Base-by-base conservation (phyloP, 2,888 invertebrate genomes). In the Bimastos eiseni region DNA sequence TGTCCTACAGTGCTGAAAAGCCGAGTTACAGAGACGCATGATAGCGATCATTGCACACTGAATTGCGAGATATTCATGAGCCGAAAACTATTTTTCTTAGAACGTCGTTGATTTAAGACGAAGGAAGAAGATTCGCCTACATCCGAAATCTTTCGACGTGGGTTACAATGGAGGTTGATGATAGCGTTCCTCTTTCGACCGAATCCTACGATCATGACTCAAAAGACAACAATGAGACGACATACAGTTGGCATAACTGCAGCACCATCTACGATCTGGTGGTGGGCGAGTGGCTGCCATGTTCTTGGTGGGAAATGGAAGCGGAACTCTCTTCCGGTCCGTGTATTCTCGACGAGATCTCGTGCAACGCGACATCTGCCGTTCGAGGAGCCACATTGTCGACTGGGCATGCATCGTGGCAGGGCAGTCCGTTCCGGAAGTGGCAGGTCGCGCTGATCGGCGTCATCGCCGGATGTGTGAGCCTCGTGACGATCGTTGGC, bases 371-470 rank as follows among this genome's bases (percentile, higher is more conserved):
- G 70, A 70, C 70, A n/a, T 70, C 70, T 70, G 70, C 70, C n/a
- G 70, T n/a, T 3, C 70, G n/a, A 70, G 30, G 70, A 5, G 70
- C n/a, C 11, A n/a, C n/a, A 8, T 70, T n/a, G n/a, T 70, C 70
- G n/a, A n/a, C 70, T 1, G 0, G 11, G 30, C n/a, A 30, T 17
- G 70, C n/a, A 11, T n/a, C 70, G 70, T 70, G 70, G 70, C 19
- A 70, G n/a, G n/a, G 70, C n/a, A 70, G n/a, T 70, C n/a, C 30
- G 30, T 70, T 70, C n/a, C n/a, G 70, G 70, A 70, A n/a, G 11
- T 70, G 70, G 70, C 70, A 70, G 70, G n/a, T 70, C 30, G 70
- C 70, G 70, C n/a, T 70, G 70, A 70, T 70, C 70, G 70, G 70
- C 11, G n/a, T n/a, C 70, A n/a, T 70, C 70, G 70, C 70, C 70